These are phyloP conservation scores for Scyliorhinus canicula DNA, from an alignment of 2,797 vertebrate species.

Conservation along the genomic window DNA sequence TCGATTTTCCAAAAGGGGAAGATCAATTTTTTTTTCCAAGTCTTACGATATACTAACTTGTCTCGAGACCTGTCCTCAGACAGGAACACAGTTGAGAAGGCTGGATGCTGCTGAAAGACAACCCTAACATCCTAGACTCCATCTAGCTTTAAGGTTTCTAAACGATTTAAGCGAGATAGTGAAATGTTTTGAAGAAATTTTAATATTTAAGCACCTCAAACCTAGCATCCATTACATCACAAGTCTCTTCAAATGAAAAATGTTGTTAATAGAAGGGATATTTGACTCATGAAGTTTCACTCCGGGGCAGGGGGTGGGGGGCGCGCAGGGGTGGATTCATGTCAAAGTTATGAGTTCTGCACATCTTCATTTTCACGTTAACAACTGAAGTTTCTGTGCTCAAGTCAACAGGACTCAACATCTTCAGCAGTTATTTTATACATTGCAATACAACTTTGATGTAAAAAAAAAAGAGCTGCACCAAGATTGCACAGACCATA, in stretches of 20 bases:
- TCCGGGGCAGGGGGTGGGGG: too few species aligned
- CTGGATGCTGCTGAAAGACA: not conserved
- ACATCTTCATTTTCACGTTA: not conserved
- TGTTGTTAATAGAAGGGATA: not conserved
- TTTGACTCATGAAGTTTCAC: not conserved
- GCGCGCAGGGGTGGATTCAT: too few species aligned
- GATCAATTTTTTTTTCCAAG: not conserved
- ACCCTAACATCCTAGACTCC: not conserved
- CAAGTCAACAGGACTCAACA: not conserved
- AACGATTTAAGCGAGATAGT: not conserved
- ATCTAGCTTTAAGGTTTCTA: not conserved
- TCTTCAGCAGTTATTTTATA: not conserved
- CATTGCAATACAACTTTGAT: not conserved
- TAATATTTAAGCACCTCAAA: not conserved
- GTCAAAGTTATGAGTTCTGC: not conserved
- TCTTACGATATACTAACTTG: not conserved
- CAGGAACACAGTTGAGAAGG: not conserved
- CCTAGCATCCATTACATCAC: not conserved
- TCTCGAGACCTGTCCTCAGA: not conserved
- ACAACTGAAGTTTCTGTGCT: not conserved
- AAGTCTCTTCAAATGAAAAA: not conserved
- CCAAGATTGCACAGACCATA: not conserved
- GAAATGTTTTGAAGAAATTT: not conserved
- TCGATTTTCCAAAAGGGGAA: not conserved
- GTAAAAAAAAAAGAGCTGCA: not conserved